Percentiles rank a stretch among this genome's conserved stretches.
Evolutionary conservation across 2,113 vertebrate species (phyloP).

Genomic region (Acrocephalus arundinaceus): DNA sequence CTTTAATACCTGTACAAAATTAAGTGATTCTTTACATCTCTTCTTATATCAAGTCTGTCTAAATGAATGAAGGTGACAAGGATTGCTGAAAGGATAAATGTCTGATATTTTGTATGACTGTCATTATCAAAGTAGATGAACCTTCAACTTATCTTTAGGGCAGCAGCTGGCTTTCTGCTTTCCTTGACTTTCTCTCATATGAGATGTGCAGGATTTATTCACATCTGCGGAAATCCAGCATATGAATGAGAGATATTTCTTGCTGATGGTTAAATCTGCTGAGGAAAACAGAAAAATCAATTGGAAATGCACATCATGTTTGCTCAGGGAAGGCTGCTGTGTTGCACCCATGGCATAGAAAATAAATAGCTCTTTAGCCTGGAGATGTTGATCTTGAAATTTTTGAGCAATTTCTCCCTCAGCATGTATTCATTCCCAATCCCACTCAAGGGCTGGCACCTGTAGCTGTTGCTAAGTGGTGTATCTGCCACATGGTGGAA

Average conservation of each 20-base stretch:
- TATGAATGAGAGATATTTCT: slow-evolving; percentile 20
- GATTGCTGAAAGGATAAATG: slow-evolving; percentile 21
- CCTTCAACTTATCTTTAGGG: slow-evolving; percentile 42
- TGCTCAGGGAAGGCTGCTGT: slow-evolving; percentile 28
- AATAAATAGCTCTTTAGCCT: slow-evolving; percentile 61
- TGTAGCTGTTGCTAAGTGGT: slow-evolving; percentile 50
- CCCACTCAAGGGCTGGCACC: slow-evolving; percentile 12
- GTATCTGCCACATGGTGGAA: slow-evolving; percentile 52
- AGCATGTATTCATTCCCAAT: slow-evolving; percentile 36
- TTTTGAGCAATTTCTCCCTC: slow-evolving; percentile 51
- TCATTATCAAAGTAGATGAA: slow-evolving; percentile 36
- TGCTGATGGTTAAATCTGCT: slow-evolving; percentile 47
- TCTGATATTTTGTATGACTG: slow-evolving; percentile 23
- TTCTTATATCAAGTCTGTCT: slow-evolving; percentile 9
- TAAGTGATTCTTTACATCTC: slow-evolving; percentile 44
- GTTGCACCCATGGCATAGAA: slow-evolving; percentile 23
- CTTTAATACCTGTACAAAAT: slow-evolving; percentile 44
- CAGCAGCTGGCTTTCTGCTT: slow-evolving; percentile 28
- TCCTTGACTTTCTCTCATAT: neutral
- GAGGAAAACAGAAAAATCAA: slow-evolving; percentile 41
- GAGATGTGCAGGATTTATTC: slow-evolving; percentile 23
- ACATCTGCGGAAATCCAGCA: slow-evolving; percentile 23
- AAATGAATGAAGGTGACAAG: slow-evolving; percentile 37
- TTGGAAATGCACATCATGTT: slow-evolving; percentile 34
- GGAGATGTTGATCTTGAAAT: slow-evolving; percentile 58